phyloP scores from a whole-genome alignment of 2,113 vertebrate genomes.

The Panthera uncia region DNA sequence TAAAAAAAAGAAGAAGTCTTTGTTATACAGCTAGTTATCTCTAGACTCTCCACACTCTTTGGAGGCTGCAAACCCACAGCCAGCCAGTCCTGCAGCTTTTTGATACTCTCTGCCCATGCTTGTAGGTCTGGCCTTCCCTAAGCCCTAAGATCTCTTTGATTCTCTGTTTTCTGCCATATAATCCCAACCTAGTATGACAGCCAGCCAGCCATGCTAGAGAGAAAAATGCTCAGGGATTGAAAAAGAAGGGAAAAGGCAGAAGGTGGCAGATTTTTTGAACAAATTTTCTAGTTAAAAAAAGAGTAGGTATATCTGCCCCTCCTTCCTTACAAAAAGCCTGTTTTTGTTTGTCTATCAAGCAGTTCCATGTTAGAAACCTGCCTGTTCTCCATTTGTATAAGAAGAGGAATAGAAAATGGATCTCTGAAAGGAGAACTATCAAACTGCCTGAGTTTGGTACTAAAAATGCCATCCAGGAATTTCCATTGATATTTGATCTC shows the following conservation, averaged over 20 bases:
- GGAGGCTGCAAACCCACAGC: background rate
- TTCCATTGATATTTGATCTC: conserved; percentile 40
- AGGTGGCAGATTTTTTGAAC: conserved; percentile 23
- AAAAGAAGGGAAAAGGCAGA: background rate
- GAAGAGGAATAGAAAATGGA: background rate
- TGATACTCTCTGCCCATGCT: background rate
- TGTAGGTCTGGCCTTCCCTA: background rate
- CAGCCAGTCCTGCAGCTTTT: background rate
- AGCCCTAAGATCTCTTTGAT: conserved; percentile 33
- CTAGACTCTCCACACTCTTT: background rate
- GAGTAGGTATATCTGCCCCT: background rate
- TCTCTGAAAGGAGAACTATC: background rate
- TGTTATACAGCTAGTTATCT: background rate
- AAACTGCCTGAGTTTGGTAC: background rate
- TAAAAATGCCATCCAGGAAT: conserved; percentile 27
- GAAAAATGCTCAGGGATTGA: background rate
- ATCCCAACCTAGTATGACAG: background rate
- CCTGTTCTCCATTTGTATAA: background rate
- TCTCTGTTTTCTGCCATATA: conserved; percentile 14
- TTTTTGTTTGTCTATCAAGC: background rate
- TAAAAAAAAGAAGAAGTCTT: background rate
- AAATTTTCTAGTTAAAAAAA: conserved; percentile 35
- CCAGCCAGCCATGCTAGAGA: background rate
- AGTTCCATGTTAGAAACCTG: background rate
- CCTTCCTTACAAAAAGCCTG: background rate